Evolutionary conservation across 2,888 invertebrate genomes (phyloP), one percentile per base, ranked within the genome.

Genomic region (Galerucella calmariensis): DNA sequence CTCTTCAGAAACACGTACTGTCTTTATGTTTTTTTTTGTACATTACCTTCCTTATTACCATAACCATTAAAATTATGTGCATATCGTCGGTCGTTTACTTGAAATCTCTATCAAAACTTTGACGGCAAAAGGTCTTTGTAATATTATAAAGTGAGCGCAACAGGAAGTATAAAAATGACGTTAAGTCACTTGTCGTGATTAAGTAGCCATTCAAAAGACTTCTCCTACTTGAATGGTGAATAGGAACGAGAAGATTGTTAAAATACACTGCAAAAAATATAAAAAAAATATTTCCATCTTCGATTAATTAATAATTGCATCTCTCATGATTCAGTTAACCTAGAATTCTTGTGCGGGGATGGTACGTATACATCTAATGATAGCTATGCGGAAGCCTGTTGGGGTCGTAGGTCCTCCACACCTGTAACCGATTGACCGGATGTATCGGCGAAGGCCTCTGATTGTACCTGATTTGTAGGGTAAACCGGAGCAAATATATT

Each of bases 341-440:
- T 75, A 81, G 78, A 79, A 78, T 73, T 20, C 71, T 51, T 24
- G 69, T 75, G 75, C 44, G 69, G 80, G 79, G 78, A 81, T 82
- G 81, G 79, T 81, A 65, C 76, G 58, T 48, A 70, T 59, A 61
- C 56, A 58, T 68, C 46, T 79, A 79, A 78, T 79, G 79, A 80
- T 81, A 82, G 84, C 83, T 83, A 86, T 86, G 85, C 86, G 85
- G 86, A 86, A 85, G 83, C 82, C 78, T 79, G 82, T 75, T 76
- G 78, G 78, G 83, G 84, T 85, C 85, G 85, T 74, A 84, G 86
- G 84, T 86, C 86, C 82, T 79, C 83, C 85, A 82, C 86, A 84
- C 86, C 85, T 84, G 80, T 83, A 83, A 80, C 83, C 83, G 80
- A 84, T 81, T 84, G 83, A 84, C 85, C 84, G 84, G 84, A 84